These are phyloP conservation scores for Otocyon megalotis DNA, from an alignment of 2,113 vertebrate species.

Conservation along the genomic window DNA sequence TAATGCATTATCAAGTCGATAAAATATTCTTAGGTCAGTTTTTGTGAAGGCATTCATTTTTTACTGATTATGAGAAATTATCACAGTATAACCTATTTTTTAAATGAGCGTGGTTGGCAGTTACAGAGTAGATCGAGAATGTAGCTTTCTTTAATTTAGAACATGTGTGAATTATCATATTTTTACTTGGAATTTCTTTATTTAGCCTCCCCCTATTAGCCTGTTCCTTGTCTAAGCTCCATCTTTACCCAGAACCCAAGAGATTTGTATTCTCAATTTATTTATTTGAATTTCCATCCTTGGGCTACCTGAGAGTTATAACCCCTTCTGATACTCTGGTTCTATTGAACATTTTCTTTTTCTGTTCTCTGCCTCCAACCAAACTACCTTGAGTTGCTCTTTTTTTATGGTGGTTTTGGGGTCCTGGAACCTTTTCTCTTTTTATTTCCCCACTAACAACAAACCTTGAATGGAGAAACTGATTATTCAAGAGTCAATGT, in stretches of 20 bases:
- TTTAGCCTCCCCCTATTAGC: background rate
- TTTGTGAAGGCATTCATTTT: background rate
- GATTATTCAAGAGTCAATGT: background rate
- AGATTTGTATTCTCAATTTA: background rate
- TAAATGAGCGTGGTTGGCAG: background rate
- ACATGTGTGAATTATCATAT: background rate
- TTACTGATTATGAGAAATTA: constrained; percentile 32
- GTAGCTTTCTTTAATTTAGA: background rate
- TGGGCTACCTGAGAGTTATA: background rate
- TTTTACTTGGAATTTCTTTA: background rate
- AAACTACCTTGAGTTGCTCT: background rate
- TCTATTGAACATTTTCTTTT: background rate
- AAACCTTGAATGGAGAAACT: background rate
- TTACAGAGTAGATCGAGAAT: background rate
- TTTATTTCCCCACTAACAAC: background rate
- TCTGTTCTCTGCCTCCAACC: background rate
- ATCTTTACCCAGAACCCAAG: background rate
- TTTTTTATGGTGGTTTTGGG: background rate
- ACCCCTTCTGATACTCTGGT: background rate
- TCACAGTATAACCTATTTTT: constrained; percentile 4
- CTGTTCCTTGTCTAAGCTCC: background rate
- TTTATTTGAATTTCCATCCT: background rate
- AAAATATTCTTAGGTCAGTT: background rate
- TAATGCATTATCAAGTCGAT: background rate
- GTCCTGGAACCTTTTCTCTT: background rate